A percentile compares a stretch with the other conserved stretches of the same genome.
These are phyloP conservation scores for Ormyrus labotus DNA, from an alignment of 2,888 invertebrate genomes.

Conservation along the genomic window DNA sequence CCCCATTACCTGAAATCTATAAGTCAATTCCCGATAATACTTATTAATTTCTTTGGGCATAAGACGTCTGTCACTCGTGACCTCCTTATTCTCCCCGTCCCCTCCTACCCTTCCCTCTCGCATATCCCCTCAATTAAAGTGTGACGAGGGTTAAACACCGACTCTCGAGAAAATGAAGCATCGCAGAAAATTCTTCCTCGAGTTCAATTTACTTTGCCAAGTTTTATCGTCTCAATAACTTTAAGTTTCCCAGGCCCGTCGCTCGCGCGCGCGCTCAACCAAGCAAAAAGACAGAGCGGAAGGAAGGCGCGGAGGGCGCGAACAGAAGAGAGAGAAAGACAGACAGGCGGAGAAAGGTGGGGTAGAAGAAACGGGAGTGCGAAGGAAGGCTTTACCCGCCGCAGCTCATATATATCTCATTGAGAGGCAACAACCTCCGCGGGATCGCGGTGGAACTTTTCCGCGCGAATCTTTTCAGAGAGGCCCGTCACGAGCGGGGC, in stretches of 20 bases:
- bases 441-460: not conserved
- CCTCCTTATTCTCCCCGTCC: too few relatives aligned
- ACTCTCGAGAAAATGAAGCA: constrained; percentile 10
- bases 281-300: not conserved
- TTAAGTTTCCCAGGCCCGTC: not conserved
- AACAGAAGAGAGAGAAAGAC: not conserved
- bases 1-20: too few relatives aligned
- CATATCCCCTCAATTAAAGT: not conserved
- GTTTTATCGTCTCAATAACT: constrained; percentile 29
- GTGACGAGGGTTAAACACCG: constrained; percentile 26
- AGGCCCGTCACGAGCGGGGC: constrained; percentile 18
- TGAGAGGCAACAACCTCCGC: too few relatives aligned
- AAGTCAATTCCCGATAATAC: too few relatives aligned
- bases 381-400: too few relatives aligned
- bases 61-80: too few relatives aligned
- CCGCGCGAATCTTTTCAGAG: not conserved
- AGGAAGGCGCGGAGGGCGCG: not conserved
- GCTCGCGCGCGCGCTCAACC: too few relatives aligned
- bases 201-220: constrained; percentile 34
- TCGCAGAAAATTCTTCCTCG: not conserved
- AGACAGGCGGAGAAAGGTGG: not conserved
- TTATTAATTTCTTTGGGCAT: too few relatives aligned
- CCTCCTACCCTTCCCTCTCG: not conserved
- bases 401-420: too few relatives aligned
- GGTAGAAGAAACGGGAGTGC: too few relatives aligned